phyloP scores from a whole-genome alignment of 2,797 vertebrate genomes.

The Pangasius macronema region DNA sequence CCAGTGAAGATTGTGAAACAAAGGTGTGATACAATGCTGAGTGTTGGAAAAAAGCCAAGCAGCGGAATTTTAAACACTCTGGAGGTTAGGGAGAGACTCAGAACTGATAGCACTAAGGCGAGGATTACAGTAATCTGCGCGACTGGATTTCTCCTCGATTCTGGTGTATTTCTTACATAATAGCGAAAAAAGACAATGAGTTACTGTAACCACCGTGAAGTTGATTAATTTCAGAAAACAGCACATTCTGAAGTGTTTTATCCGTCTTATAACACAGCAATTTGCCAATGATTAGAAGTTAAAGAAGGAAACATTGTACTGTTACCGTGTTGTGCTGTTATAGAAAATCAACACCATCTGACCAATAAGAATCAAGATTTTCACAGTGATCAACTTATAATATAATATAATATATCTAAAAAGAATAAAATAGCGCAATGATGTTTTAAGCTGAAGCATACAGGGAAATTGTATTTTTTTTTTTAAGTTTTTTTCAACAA shows the following conservation, averaged over 20 bases:
- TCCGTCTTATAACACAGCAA: not conserved
- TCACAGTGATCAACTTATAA: not conserved
- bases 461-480: not conserved
- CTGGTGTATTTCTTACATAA: not conserved
- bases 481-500: not conserved
- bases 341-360: not conserved
- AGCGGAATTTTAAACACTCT: constrained; percentile 8
- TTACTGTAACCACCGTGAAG: not conserved
- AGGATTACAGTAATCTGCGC: constrained; percentile 10
- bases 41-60: constrained; percentile 4
- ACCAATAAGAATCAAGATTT: not conserved
- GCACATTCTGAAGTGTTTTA: not conserved
- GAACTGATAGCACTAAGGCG: not conserved
- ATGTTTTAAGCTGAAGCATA: not conserved
- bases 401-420: not conserved
- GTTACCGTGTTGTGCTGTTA: not conserved
- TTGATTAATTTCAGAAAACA: not conserved
- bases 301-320: not conserved
- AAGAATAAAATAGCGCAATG: not conserved
- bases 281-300: not conserved
- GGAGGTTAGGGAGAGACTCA: not conserved
- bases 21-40: not conserved
- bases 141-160: not conserved
- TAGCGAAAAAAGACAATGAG: not conserved
- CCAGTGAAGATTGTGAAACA: not conserved